phyloP scores from a whole-genome alignment of 1,140 invertebrate species.

The Zaprionus ghesquierei region DNA sequence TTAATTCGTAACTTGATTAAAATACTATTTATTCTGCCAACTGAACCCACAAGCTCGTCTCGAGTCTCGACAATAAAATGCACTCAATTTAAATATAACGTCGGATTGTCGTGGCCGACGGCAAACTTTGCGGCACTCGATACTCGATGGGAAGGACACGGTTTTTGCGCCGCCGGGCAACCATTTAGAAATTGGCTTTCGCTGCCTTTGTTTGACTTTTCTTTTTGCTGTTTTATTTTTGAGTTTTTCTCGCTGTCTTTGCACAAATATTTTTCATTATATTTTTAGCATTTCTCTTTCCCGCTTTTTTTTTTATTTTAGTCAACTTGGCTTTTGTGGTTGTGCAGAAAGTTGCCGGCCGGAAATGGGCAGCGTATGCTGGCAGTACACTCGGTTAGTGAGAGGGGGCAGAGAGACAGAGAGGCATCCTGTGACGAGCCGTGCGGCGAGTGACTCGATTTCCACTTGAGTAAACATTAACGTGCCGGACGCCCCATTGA shows the following conservation, averaged over 20 bases:
- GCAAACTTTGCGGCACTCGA: not conserved
- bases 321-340: slow-evolving; percentile 37
- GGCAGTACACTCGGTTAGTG: not conserved
- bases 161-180: not conserved
- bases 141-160: not conserved
- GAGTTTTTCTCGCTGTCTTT: slow-evolving; percentile 17
- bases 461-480: slow-evolving; percentile 80
- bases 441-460: slow-evolving; percentile 68
- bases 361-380: slow-evolving; percentile 45
- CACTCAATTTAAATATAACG: slow-evolving; percentile 19
- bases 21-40: not conserved
- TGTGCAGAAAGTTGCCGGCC: slow-evolving; percentile 39
- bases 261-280: slow-evolving; percentile 46
- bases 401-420: not conserved
- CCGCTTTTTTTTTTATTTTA: not conserved
- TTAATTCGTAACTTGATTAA: slow-evolving; percentile 1
- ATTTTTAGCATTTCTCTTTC: not conserved
- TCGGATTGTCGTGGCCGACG: not conserved
- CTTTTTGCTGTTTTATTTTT: not conserved
- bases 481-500: slow-evolving; percentile 77
- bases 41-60: not conserved
- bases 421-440: not conserved
- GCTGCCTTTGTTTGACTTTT: slow-evolving; percentile 12
- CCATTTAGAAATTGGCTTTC: slow-evolving; percentile 28
- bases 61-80: slow-evolving; percentile 2